phyloP scores from a whole-genome alignment of 2,888 invertebrate species.

The Drosophila neonasuta region DNA sequence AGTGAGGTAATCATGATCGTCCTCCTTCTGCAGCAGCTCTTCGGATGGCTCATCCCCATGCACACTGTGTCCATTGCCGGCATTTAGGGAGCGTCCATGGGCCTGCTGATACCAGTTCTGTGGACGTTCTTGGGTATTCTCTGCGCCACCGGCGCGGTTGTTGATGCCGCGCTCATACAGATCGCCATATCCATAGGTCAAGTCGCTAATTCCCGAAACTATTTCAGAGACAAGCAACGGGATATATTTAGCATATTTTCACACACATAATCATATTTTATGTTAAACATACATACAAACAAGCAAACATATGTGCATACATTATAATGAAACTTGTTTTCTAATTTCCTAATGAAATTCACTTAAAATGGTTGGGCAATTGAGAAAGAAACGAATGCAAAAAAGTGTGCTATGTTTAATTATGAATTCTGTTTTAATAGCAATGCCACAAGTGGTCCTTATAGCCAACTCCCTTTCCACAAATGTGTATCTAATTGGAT shows the following conservation, averaged over 20 bases:
- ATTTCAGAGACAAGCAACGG: no score
- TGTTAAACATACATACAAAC: no score
- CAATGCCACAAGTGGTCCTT: neutral
- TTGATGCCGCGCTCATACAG: conserved; percentile 32
- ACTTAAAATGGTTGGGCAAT: neutral
- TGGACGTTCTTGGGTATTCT: conserved; percentile 46
- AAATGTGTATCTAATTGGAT: neutral
- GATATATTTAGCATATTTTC: no score
- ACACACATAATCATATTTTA: no score
- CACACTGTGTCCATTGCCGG: conserved; percentile 16
- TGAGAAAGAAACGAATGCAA: neutral
- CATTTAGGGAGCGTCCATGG: conserved; percentile 37
- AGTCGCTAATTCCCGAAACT: conserved; percentile 57
- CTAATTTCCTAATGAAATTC: no score
- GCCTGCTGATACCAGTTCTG: conserved; percentile 53
- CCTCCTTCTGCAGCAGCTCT: conserved; percentile 57
- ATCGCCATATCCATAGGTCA: conserved; percentile 40
- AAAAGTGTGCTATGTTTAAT: neutral
- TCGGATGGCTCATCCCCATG: conserved; percentile 61
- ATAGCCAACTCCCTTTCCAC: neutral
- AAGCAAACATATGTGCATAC: no score
- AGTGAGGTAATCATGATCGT: conserved; percentile 63
- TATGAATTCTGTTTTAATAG: neutral
- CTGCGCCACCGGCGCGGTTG: conserved; percentile 34
- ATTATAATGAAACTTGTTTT: no score